phyloP scores from a whole-genome alignment of 1,140 invertebrate genomes.

The Neelides sp. region DNA sequence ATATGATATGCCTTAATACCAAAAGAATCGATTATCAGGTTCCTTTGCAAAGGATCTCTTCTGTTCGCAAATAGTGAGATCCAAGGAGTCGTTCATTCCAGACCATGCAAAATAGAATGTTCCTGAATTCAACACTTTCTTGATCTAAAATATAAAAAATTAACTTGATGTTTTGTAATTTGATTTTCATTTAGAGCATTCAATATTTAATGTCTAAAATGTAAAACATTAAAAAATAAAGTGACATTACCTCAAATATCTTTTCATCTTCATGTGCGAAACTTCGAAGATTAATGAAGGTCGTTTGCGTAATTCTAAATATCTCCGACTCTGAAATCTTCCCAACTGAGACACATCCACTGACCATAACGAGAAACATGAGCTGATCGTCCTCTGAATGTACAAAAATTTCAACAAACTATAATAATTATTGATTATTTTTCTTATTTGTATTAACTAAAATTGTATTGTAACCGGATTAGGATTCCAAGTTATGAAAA shows the following conservation, averaged over 20 bases:
- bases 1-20: too few relatives aligned
- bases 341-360: constrained; percentile 83
- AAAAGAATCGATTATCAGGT: constrained; percentile 92
- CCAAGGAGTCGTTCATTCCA: constrained; percentile 44
- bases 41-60: constrained; percentile 57
- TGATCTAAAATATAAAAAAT: constrained; percentile 15
- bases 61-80: constrained; percentile 87
- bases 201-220: background rate
- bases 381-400: constrained; percentile 57
- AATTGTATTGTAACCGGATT: too few relatives aligned
- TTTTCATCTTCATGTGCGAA: constrained; percentile 57
- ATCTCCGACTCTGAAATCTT: constrained; percentile 87
- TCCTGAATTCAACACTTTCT: constrained; percentile 82
- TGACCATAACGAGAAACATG: constrained; percentile 81
- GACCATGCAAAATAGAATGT: constrained; percentile 93
- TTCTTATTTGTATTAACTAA: too few relatives aligned
- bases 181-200: background rate
- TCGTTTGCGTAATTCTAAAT: constrained; percentile 81
- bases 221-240: background rate
- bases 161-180: background rate
- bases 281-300: constrained; percentile 74
- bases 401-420: constrained; percentile 15
- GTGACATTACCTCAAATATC: constrained; percentile 51
- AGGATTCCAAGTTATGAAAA: too few relatives aligned
- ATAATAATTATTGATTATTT: too few relatives aligned